Evolutionary conservation across 2,888 invertebrate genomes (phyloP).

Genomic region (Heliconius aoede): DNA sequence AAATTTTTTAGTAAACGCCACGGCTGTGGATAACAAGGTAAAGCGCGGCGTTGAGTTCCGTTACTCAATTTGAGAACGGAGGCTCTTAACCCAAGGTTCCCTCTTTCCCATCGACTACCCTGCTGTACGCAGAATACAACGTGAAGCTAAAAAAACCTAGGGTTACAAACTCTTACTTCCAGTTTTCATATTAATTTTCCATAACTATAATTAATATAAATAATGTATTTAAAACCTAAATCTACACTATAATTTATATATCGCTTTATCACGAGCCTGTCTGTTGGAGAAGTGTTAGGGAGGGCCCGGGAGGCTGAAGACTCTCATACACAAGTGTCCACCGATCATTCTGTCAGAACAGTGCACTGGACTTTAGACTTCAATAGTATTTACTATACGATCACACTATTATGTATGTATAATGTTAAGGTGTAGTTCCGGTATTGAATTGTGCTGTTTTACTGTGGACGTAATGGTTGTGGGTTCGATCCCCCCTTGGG

Average conservation of each 20-base stretch:
- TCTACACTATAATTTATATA: background rate
- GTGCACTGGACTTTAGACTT: slow-evolving; percentile 14
- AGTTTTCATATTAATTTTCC: too few relatives aligned
- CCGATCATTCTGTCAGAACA: slow-evolving; percentile 46
- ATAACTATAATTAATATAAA: background rate
- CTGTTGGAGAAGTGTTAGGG: slow-evolving; percentile 21
- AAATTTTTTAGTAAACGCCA: background rate
- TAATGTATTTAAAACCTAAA: background rate
- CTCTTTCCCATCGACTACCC: too few relatives aligned
- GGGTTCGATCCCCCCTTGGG: too few relatives aligned
- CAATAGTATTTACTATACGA: slow-evolving; percentile 18
- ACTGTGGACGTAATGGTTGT: background rate
- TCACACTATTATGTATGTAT: background rate
- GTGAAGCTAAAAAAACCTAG: background rate
- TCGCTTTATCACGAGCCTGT: slow-evolving; percentile 24
- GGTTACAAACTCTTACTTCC: background rate
- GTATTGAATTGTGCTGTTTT: background rate
- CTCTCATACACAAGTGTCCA: slow-evolving; percentile 39
- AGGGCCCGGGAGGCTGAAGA: slow-evolving; percentile 21
- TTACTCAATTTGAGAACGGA: background rate
- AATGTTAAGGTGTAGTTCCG: background rate
- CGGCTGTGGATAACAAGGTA: background rate
- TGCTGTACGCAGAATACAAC: too few relatives aligned
- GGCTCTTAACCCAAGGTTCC: background rate
- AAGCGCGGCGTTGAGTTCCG: background rate